phyloP scores from a whole-genome alignment of 1,140 invertebrate genomes.

The Heliconius nattereri region DNA sequence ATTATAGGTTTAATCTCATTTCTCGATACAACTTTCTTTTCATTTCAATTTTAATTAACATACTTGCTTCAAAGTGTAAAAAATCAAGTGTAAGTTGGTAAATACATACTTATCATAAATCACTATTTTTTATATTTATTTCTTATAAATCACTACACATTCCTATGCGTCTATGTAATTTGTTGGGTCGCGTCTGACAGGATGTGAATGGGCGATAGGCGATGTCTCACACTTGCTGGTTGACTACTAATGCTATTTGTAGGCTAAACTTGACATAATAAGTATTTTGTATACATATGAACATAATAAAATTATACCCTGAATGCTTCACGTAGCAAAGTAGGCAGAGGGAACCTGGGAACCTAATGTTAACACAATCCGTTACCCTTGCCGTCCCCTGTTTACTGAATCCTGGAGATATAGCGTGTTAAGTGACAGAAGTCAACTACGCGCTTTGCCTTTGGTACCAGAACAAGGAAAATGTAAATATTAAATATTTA shows the following conservation, averaged over 20 bases:
- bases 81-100: background rate
- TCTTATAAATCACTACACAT: constrained; percentile 13
- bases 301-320: background rate
- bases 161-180: constrained; percentile 27
- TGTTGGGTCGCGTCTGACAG: constrained; percentile 31
- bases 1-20: background rate
- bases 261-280: constrained; percentile 15
- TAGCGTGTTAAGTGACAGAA: too few species aligned
- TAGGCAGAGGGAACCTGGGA: too few species aligned
- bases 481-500: too few species aligned
- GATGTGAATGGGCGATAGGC: constrained; percentile 31
- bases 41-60: background rate
- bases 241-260: constrained; percentile 30
- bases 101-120: too few species aligned
- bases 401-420: too few species aligned
- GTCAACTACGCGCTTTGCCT: too few species aligned
- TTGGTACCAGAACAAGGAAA: too few species aligned
- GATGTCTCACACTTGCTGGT: constrained; percentile 21
- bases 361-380: too few species aligned
- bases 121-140: too few species aligned
- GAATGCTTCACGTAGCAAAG: too few species aligned
- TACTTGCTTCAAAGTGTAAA: background rate
- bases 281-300: background rate
- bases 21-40: background rate
- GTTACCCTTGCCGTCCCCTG: too few species aligned